A percentile compares a stretch with the other conserved stretches of the same genome.
phyloP scores from a whole-genome alignment of 2,113 vertebrate species.

The Pao palembangensis region DNA sequence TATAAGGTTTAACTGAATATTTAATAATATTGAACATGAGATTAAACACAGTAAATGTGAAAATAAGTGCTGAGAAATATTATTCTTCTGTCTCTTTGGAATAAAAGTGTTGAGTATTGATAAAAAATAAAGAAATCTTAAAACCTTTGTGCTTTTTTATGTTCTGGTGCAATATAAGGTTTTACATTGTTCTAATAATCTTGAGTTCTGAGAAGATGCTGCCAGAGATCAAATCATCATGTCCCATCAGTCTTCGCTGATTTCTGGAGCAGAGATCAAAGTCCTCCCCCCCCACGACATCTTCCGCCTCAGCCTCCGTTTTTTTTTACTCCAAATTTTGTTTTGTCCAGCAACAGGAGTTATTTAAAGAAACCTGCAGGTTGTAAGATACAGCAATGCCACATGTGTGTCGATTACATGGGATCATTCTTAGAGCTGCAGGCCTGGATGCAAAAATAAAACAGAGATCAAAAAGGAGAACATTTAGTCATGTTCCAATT shows the following conservation, averaged over 20 bases:
- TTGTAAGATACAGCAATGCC: slow-evolving; percentile 36
- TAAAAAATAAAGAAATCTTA: slow-evolving; percentile 73
- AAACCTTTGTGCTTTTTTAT: slow-evolving; percentile 27
- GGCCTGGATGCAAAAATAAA: slow-evolving; percentile 3
- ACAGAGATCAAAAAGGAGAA: slow-evolving; percentile 15
- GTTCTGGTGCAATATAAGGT: neutral
- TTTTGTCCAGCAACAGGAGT: slow-evolving; percentile 70
- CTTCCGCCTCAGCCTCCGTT: slow-evolving; percentile 1
- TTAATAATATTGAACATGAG: slow-evolving; percentile 78
- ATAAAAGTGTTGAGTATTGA: slow-evolving; percentile 82
- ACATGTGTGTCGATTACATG: slow-evolving; percentile 25
- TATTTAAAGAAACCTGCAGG: slow-evolving; percentile 68
- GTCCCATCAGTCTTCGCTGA: slow-evolving; percentile 2
- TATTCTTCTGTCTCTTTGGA: slow-evolving; percentile 82
- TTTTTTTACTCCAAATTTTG: slow-evolving; percentile 38
- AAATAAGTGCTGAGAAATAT: slow-evolving; percentile 81
- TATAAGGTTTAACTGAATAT: slow-evolving; percentile 77
- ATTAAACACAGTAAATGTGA: slow-evolving; percentile 76
- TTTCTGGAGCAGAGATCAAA: slow-evolving; percentile 58
- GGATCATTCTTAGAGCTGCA: slow-evolving; percentile 33
- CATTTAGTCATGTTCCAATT: slow-evolving; percentile 29
- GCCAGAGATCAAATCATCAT: neutral
- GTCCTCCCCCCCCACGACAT: slow-evolving; percentile 1
- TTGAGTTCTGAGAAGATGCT: neutral
- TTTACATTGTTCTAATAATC: slow-evolving; percentile 9